Conservation (phyloP, 2,888 invertebrate species). For the Phaedon cochleariae region DNA sequence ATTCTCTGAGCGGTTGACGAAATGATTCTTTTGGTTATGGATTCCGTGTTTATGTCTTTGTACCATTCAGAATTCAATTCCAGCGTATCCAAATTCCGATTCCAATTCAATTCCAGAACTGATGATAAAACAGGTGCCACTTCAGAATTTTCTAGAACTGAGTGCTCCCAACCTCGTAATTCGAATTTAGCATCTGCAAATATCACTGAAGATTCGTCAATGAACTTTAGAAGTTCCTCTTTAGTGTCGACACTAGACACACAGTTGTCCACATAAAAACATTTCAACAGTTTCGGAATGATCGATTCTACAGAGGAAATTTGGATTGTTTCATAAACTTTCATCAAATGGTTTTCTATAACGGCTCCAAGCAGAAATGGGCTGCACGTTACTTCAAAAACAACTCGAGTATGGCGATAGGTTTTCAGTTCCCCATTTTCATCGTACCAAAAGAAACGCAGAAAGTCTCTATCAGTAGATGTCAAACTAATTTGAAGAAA, state of each 20-base stretch:
- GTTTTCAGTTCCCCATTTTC: slow-evolving; percentile 23
- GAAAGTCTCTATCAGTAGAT: slow-evolving; percentile 44
- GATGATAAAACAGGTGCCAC: slow-evolving; percentile 2
- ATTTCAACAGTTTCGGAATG: slow-evolving; percentile 13
- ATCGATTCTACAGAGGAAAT: slow-evolving; percentile 25
- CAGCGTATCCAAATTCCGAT: slow-evolving; percentile 17
- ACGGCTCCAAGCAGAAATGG: slow-evolving; percentile 33
- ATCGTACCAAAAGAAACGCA: slow-evolving; percentile 46
- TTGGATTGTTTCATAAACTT: slow-evolving; percentile 21
- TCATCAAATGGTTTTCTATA: slow-evolving; percentile 30
- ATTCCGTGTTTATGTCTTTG: no score
- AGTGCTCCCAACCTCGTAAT: slow-evolving; percentile 15
- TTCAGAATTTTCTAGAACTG: slow-evolving; percentile 1
- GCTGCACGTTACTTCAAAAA: slow-evolving; percentile 33
- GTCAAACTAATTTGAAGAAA: slow-evolving; percentile 49
- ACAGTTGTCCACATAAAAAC: slow-evolving; percentile 32
- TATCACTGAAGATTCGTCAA: slow-evolving; percentile 10
- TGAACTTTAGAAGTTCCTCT: slow-evolving; percentile 16
- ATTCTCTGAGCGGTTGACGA: slow-evolving; percentile 26
- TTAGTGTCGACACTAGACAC: slow-evolving; percentile 24
- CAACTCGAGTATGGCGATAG: slow-evolving; percentile 31
- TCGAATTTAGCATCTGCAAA: slow-evolving; percentile 27
- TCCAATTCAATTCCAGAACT: slow-evolving; percentile 27
- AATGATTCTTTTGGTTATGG: slow-evolving; percentile 19
- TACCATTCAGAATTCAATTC: background rate